phyloP scores from a whole-genome alignment of 2,113 vertebrate genomes.

The Noturus placidus region DNA sequence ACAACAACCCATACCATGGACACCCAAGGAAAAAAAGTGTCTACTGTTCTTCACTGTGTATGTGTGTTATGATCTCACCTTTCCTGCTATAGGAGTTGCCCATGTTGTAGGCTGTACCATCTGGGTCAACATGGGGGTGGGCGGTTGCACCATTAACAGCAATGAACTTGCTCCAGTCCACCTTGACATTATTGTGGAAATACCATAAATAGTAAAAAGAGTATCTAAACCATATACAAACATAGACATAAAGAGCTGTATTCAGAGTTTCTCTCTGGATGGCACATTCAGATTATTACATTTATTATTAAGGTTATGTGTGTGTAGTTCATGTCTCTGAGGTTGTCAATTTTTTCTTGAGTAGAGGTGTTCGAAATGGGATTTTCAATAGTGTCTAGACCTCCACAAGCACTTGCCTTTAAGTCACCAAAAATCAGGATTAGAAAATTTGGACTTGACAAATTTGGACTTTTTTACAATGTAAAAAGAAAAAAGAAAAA shows the following conservation, averaged over 20 bases:
- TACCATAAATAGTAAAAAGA: background rate
- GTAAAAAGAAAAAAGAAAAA: too few species aligned
- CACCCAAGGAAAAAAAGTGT: background rate
- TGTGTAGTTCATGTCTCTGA: background rate
- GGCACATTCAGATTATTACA: background rate
- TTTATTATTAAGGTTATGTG: background rate
- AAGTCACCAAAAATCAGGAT: too few species aligned
- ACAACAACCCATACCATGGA: background rate
- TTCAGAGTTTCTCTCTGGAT: background rate
- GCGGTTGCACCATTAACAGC: constrained; percentile 95
- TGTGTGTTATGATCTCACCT: constrained; percentile 65
- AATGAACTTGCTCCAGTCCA: constrained; percentile 90
- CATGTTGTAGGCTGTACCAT: constrained; percentile 93
- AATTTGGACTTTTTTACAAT: too few species aligned
- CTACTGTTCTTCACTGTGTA: background rate
- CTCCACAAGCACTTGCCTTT: too few species aligned
- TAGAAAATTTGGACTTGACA: too few species aligned
- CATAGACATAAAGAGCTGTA: background rate
- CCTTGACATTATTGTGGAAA: constrained; percentile 66
- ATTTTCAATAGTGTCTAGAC: background rate
- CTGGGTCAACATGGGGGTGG: constrained; percentile 87
- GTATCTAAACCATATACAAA: background rate
- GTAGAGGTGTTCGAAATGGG: too few species aligned
- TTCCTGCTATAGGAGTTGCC: constrained; percentile 87
- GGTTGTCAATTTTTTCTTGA: background rate